Percentiles rank a stretch among this genome's conserved stretches.
Evolutionary conservation across 2,113 vertebrate species (phyloP).

Genomic region (Recurvirostra avosetta): DNA sequence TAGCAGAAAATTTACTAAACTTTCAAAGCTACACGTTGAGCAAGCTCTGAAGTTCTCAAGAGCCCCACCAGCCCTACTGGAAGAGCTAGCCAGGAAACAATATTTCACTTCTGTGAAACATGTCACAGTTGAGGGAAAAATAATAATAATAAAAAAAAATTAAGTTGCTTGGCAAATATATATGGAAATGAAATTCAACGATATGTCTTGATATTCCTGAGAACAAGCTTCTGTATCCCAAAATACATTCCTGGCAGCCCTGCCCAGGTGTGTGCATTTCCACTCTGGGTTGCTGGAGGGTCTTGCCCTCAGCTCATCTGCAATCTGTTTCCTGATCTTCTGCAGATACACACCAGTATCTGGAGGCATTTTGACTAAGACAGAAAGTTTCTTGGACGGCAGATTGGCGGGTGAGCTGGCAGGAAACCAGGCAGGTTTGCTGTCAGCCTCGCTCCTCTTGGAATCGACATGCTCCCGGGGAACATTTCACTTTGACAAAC

Average conservation of each 20-base stretch:
- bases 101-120: not conserved
- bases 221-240: not conserved
- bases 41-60: not conserved
- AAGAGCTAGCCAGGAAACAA: not conserved
- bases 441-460: not conserved
- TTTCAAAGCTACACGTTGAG: not conserved
- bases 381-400: not conserved
- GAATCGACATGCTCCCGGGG: accelerated
- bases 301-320: accelerated
- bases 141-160: not conserved
- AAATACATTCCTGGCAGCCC: not conserved
- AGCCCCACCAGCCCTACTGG: not conserved
- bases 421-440: not conserved
- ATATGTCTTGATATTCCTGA: not conserved
- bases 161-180: not conserved
- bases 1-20: not conserved
- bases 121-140: not conserved
- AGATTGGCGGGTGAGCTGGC: not conserved
- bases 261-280: not conserved
- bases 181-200: not conserved
- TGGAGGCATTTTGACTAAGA: not conserved
- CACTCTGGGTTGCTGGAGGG: not conserved
- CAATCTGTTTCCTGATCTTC: not conserved
- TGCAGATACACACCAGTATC: not conserved
- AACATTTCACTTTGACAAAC: not conserved